Percentiles rank a stretch among this genome's conserved stretches.
Evolutionary conservation across 2,888 invertebrate genomes (phyloP).

Genomic region (Monochamus alternatus): DNA sequence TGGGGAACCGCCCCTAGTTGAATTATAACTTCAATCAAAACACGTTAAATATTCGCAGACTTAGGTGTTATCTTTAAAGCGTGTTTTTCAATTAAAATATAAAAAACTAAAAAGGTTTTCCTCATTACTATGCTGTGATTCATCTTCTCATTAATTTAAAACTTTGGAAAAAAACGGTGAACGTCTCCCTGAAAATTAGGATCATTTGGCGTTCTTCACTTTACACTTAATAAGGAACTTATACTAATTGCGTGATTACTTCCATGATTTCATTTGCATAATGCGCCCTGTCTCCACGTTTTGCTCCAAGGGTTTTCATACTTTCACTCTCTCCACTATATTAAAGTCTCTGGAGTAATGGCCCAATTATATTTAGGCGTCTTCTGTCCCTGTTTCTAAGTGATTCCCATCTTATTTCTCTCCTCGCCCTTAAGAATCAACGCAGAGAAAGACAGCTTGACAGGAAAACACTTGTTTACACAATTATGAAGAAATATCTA

Average conservation of each 20-base stretch:
- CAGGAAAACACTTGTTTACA: not conserved
- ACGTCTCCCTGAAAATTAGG: not conserved
- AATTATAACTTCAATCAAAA: no score
- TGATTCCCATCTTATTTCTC: constrained; percentile 25
- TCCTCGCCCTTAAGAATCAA: constrained; percentile 1
- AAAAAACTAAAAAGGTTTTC: no score
- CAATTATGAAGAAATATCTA: not conserved
- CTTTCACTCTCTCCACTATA: constrained; percentile 33
- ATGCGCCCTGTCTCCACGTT: constrained; percentile 50
- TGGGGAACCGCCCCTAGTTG: no score
- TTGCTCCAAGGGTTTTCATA: constrained; percentile 35
- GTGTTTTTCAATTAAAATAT: no score
- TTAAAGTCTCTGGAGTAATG: constrained; percentile 37
- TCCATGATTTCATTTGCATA: constrained; percentile 58
- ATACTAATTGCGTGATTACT: constrained; percentile 55
- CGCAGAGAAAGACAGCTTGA: not conserved
- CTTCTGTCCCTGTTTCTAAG: constrained; percentile 25
- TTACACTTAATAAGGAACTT: constrained; percentile 42
- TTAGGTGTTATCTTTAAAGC: no score
- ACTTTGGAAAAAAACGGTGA: not conserved
- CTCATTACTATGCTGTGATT: not conserved
- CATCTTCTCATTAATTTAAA: not conserved
- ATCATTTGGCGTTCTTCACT: constrained; percentile 19
- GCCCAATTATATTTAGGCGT: constrained; percentile 37
- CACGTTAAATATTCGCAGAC: no score